Evolutionary conservation across 2,888 invertebrate species (phyloP), one percentile per base, ranked within the genome.

Genomic region (Drosophila colorata): DNA sequence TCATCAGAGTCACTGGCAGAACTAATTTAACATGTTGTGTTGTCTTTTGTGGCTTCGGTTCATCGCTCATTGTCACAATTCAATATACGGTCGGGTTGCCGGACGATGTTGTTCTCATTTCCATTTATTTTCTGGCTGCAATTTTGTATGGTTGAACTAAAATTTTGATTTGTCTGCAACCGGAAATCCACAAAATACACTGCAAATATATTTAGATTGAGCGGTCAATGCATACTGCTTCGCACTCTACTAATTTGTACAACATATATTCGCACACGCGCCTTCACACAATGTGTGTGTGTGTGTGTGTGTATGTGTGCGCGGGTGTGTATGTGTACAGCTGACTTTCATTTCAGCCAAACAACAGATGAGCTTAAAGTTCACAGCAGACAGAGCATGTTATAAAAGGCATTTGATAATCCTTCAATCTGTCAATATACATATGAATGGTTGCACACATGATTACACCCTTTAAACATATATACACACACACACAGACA

Each of bases 91-190:
- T 46, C 28, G 38, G 44, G 41, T 46, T 37, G 66, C 66, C 69
- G 49, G 57, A 60, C 56, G 44, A 33, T 75, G 66, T 63, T 73
- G 57, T 58, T 55, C 66, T 69, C 60, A 79, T 74, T 80, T 78
- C 61, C 64, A 76, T 83, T 67, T 69, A 84, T 75, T 74, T 84
- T 74, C 67, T 64, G 67, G 64, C 74, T 68, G 63, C 56, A 65
- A 69, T 74, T 80, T 80, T 85, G 82, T 72, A 61, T 61, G 70
- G 80, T 74, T 82, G 67, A 66, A 75, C 74, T 74, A 78, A 79
- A 87, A 84, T 87, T 87, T 78, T 85, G 85, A 85, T 84, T 85
- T 84, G 85, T 82, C 80, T 80, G 82, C 85, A 85, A 78, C 70
- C 82, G 87, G 82, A 87, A 85, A 81, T 81, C 78, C 81, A 75